Base-by-base conservation (phyloP, 2,888 invertebrate genomes). In the Synergus umbraculus region DNA sequence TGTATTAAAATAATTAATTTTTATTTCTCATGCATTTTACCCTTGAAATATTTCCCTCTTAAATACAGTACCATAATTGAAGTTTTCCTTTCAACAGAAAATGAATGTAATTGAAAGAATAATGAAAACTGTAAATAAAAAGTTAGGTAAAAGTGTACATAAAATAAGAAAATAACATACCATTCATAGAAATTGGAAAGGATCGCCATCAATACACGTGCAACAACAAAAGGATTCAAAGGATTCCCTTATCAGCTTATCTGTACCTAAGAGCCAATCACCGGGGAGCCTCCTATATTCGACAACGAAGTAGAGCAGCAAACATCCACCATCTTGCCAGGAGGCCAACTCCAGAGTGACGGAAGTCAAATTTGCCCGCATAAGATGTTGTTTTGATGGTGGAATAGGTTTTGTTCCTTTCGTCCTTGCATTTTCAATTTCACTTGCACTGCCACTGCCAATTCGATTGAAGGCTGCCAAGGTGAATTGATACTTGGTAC, bases 251-350 rank as follows among this genome's bases (percentile, higher is more conserved):
- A 37, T 37, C 37, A 37, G 37, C 37, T 54, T 54, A 54, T 54
- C 15, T 29, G 13, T 86, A 92, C 92, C 91, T 37, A 92, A 81
- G 18, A 90, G 83, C 92, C 92, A 92, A 80, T 92, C 91, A 2
- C 90, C 91, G 8, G 90, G 90, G 49, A 88, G 85, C 73, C 89
- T 84, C 58, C 88, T 87, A 76, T 93, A 93, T 81, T 93, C 93
- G 2, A 93, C 90, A 64, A 92, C 91, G 82, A 93, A 92, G 80
- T 92, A 91, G 79, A 91, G 86, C 44, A 93, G 87, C 15, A 92
- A 91, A 76, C 93, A 93, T 4, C 93, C 93, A 2, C 92, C 92
- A 78, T 92, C 92, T 73, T 91, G 91, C 93, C 93, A 93, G 0
- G 92, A 87, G 41, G 91, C 88, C 79, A 93, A 85, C 80, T 92